Conservation (phyloP, 2,797 vertebrate species). For the Sorex maritimensis region DNA sequence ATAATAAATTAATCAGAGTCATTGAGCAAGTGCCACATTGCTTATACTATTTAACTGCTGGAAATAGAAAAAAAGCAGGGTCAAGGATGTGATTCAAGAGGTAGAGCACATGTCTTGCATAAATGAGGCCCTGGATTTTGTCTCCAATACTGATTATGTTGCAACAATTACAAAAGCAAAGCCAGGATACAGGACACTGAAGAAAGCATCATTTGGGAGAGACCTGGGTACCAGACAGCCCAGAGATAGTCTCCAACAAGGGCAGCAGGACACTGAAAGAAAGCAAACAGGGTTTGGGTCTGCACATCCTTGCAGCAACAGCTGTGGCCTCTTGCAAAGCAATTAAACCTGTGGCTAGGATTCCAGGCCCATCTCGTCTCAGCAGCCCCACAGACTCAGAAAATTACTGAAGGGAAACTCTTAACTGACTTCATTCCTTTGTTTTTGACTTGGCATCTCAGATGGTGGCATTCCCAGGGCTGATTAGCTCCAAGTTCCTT, state of each 20-base stretch:
- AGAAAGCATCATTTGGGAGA: not conserved
- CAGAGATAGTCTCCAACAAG: slow-evolving; percentile 53
- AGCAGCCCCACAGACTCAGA: slow-evolving; percentile 53
- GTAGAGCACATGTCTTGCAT: too few species aligned
- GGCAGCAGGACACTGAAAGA: slow-evolving; percentile 73
- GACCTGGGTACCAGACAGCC: not conserved
- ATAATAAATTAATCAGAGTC: slow-evolving; percentile 2
- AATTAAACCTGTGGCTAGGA: slow-evolving; percentile 81
- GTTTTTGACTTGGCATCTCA: slow-evolving; percentile 81
- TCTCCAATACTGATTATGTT: too few species aligned
- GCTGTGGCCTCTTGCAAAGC: slow-evolving; percentile 82
- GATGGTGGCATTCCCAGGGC: slow-evolving; percentile 83
- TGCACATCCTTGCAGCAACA: slow-evolving; percentile 61
- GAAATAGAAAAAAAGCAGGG: not conserved
- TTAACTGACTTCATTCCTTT: slow-evolving; percentile 79
- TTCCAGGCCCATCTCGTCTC: slow-evolving; percentile 77
- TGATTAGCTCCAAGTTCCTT: slow-evolving; percentile 81
- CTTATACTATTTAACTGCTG: not conserved
- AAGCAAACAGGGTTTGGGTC: slow-evolving; percentile 65
- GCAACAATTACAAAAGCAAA: not conserved
- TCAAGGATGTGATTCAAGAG: too few species aligned
- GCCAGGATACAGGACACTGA: not conserved
- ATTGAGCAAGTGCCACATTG: not conserved
- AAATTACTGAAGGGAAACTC: slow-evolving; percentile 69
- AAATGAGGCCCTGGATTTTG: too few species aligned